A percentile compares a stretch with the other conserved stretches of the same genome.
Evolutionary conservation across 2,113 vertebrate genomes (phyloP).

Genomic region (Acrocephalus arundinaceus): DNA sequence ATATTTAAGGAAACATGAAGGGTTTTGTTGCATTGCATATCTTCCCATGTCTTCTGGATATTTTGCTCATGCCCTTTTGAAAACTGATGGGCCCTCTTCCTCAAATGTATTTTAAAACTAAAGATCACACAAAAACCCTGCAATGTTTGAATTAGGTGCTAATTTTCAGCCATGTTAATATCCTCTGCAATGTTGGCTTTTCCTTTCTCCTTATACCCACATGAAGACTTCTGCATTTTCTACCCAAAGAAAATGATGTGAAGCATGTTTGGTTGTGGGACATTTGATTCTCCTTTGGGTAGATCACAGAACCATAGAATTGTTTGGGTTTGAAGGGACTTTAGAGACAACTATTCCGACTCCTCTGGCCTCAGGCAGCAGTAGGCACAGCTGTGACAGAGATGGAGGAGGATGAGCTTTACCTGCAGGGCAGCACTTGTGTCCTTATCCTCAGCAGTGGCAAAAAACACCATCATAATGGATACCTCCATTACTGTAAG

Average conservation of each 20-base stretch:
- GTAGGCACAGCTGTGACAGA: neutral
- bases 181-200: neutral
- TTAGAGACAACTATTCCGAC: neutral
- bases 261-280: fast-evolving
- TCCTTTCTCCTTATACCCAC: neutral
- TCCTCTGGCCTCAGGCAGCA: neutral
- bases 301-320: neutral
- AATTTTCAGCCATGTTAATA: neutral
- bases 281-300: neutral
- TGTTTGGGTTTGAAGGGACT: neutral
- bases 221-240: neutral
- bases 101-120: neutral
- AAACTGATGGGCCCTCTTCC: neutral
- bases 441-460: neutral
- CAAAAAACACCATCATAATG: neutral
- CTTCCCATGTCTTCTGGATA: neutral
- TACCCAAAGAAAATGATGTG: neutral
- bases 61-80: neutral
- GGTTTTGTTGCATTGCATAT: neutral
- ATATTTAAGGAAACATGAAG: neutral
- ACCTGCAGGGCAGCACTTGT: neutral
- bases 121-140: neutral
- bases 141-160: neutral
- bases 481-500: neutral
- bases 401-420: neutral